phyloP scores from a whole-genome alignment of 2,797 vertebrate genomes.

The Neosilurus hyrtlii region DNA sequence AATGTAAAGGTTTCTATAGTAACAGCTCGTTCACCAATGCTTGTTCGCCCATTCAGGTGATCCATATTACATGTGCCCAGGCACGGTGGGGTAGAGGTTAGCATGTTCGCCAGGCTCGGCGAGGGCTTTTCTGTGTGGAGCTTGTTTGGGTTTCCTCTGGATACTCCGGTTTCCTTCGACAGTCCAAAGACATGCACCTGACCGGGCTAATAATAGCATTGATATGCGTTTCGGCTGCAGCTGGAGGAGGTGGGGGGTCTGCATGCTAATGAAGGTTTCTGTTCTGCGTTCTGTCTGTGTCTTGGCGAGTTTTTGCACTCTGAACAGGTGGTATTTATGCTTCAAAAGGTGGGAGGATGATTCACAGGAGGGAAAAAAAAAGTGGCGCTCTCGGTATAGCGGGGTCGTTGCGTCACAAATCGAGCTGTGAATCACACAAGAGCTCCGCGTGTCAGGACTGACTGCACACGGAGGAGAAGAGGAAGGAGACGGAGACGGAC shows the following conservation, averaged over 20 bases:
- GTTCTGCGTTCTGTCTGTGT: constrained; percentile 33
- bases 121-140: too few species aligned
- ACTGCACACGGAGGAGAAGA: constrained; percentile 17
- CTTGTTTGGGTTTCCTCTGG: too few species aligned
- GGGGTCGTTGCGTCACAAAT: constrained; percentile 48
- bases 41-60: neutral
- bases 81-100: too few species aligned
- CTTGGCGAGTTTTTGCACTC: constrained; percentile 36
- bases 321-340: constrained; percentile 61
- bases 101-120: too few species aligned
- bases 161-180: too few species aligned
- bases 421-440: constrained; percentile 47
- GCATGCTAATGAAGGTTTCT: constrained; percentile 51
- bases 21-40: neutral
- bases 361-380: constrained; percentile 47
- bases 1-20: too few species aligned
- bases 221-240: constrained; percentile 45
- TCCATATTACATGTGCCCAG: neutral
- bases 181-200: too few species aligned
- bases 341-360: constrained; percentile 55
- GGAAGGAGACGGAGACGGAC: neutral
- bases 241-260: constrained; percentile 44
- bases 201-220: constrained; percentile 31
- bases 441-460: constrained; percentile 40
- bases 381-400: constrained; percentile 42